Conservation (phyloP, 2,113 vertebrate species). For the Vimba vimba region DNA sequence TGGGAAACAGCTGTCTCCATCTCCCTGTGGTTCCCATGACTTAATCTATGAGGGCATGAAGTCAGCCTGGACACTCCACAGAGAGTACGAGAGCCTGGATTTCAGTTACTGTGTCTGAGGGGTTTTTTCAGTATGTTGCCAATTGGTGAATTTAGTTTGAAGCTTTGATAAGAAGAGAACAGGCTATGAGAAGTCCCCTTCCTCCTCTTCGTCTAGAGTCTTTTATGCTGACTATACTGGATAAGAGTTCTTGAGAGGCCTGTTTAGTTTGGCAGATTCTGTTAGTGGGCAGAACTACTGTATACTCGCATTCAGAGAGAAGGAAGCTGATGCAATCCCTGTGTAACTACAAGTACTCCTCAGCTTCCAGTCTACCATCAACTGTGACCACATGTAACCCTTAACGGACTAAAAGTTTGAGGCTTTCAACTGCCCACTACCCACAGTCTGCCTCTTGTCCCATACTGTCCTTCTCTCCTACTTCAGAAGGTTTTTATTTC, state of each 20-base stretch:
- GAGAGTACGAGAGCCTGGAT: not conserved
- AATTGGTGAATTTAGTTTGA: not conserved
- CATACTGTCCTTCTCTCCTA: not conserved
- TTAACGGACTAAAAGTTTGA: not conserved
- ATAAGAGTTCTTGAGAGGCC: not conserved
- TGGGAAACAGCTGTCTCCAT: not conserved
- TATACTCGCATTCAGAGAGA: slow-evolving; percentile 13
- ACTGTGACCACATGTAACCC: slow-evolving; percentile 2
- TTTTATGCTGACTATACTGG: not conserved
- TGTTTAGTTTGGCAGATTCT: slow-evolving; percentile 29
- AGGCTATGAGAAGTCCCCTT: not conserved
- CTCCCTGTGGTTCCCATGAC: slow-evolving; percentile 48
- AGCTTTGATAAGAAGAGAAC: not conserved
- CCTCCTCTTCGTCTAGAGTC: too few relatives aligned
- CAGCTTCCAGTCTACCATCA: not conserved
- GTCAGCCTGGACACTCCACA: not conserved
- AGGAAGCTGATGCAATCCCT: slow-evolving; percentile 52
- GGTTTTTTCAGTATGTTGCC: not conserved
- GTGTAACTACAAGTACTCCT: slow-evolving; percentile 43
- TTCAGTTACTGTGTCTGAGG: not conserved
- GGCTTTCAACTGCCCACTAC: not conserved
- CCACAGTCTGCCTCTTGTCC: not conserved
- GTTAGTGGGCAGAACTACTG: slow-evolving; percentile 15
- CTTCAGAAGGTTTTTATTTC: not conserved
- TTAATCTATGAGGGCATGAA: slow-evolving; percentile 32